Percentiles rank a stretch among this genome's conserved stretches.
These are phyloP conservation scores for Standfussiana lucernea DNA, from an alignment of 2,888 invertebrate genomes.

Conservation along the genomic window DNA sequence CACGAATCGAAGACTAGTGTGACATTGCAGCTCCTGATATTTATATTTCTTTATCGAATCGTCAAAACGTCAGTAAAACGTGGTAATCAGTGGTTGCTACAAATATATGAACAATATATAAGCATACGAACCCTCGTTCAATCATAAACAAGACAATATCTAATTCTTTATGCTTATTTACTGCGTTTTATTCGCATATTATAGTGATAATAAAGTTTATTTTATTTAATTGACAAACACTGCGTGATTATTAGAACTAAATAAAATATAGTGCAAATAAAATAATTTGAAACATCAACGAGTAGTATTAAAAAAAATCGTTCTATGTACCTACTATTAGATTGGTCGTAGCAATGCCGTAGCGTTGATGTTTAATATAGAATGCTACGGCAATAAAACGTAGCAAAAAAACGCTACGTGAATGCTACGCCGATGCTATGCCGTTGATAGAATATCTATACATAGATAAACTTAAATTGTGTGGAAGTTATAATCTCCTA, in stretches of 20 bases:
- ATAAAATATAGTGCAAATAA: slow-evolving; percentile 9
- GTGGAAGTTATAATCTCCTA: neutral
- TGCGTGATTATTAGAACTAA: neutral
- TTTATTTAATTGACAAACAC: slow-evolving; percentile 4
- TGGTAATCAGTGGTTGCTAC: too few species aligned
- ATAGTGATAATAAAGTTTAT: neutral
- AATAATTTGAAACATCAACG: neutral
- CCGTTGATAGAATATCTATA: neutral
- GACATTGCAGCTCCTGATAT: too few species aligned
- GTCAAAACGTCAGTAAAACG: too few species aligned
- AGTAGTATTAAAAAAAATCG: neutral
- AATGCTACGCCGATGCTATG: neutral
- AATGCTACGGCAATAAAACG: too few species aligned
- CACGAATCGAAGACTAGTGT: too few species aligned
- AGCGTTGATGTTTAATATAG: neutral
- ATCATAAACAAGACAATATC: slow-evolving; percentile 24
- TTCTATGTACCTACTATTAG: neutral
- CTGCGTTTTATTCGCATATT: neutral
- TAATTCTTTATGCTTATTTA: slow-evolving; percentile 15
- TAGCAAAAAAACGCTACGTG: neutral
- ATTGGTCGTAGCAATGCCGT: neutral
- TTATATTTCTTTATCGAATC: too few species aligned
- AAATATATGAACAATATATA: slow-evolving; percentile 16
- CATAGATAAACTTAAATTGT: neutral
- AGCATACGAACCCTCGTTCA: neutral